Percentiles rank a stretch among this genome's conserved stretches.
These are phyloP conservation scores for Trichogramma dendrolimi DNA, from an alignment of 2,888 invertebrate genomes.

Conservation along the genomic window DNA sequence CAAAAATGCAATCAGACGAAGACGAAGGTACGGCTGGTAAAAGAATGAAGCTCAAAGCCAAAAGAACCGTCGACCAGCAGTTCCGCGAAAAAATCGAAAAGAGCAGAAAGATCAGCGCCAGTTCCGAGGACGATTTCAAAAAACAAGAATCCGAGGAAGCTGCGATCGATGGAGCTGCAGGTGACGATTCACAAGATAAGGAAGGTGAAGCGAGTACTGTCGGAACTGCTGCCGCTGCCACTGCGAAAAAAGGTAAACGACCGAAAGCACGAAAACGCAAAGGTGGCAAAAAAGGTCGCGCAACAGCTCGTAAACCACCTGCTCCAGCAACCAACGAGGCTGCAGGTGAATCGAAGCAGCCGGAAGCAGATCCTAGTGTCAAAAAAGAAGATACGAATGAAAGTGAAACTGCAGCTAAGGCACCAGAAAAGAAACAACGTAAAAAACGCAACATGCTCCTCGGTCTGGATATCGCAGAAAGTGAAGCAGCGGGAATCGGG, in stretches of 20 bases:
- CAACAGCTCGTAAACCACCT: neutral
- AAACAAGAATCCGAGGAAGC: neutral
- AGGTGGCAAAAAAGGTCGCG: neutral
- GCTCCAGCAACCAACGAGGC: neutral
- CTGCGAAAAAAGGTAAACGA: slow-evolving; percentile 9
- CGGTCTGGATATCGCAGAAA: slow-evolving; percentile 54
- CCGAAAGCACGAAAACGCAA: slow-evolving; percentile 1
- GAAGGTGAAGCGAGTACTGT: slow-evolving; percentile 32
- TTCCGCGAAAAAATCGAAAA: slow-evolving; percentile 47
- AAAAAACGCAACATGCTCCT: slow-evolving; percentile 52
- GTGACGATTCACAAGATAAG: slow-evolving; percentile 26
- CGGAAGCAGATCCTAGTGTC: slow-evolving; percentile 31
- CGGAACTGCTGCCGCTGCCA: slow-evolving; percentile 15
- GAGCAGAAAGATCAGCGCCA: slow-evolving; percentile 40
- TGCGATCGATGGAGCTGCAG: slow-evolving; percentile 7
- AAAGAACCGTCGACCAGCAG: slow-evolving; percentile 40
- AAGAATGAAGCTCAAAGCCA: slow-evolving; percentile 43
- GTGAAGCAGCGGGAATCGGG: slow-evolving; percentile 33
- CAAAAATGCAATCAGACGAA: slow-evolving; percentile 36
- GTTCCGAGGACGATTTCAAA: slow-evolving; percentile 45
- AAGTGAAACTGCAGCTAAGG: neutral
- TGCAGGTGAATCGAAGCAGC: slow-evolving; percentile 14
- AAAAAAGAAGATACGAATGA: slow-evolving; percentile 26
- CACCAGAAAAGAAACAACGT: slow-evolving; percentile 38
- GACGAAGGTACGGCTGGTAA: slow-evolving; percentile 44